Evolutionary conservation across 37 sponge, comb jelly and placozoan species (phyloP).

Genomic region (Tethya wilhelma): DNA sequence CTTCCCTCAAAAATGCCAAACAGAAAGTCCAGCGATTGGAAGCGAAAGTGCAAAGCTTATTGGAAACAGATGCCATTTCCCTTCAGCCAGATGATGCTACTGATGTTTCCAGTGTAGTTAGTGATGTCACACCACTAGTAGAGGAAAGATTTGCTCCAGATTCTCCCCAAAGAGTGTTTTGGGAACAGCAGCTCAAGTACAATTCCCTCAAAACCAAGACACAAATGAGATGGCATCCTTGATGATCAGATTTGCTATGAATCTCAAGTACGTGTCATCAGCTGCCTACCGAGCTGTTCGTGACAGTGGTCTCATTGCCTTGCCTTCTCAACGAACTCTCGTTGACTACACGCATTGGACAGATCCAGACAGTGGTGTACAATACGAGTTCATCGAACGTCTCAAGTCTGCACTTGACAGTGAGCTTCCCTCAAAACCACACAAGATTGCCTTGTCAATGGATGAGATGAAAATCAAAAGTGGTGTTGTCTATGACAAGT

Average conservation of each 20-base stretch:
- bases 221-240: conserved; percentile 23
- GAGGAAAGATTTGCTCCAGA: background rate
- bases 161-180: conserved; percentile 22
- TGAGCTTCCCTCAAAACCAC: background rate
- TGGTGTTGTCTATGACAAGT: background rate
- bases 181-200: conserved; percentile 26
- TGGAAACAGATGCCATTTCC: conserved; percentile 1
- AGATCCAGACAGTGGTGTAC: conserved; percentile 7
- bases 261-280: conserved; percentile 14
- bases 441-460: background rate
- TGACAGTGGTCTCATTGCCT: background rate
- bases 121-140: background rate
- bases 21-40: background rate
- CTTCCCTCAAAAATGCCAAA: background rate
- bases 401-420: background rate
- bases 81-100: background rate
- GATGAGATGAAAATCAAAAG: conserved; percentile 25
- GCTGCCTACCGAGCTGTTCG: conserved; percentile 1
- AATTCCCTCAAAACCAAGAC: conserved; percentile 11
- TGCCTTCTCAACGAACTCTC: conserved; percentile 19
- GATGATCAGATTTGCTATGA: background rate
- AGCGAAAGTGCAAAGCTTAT: background rate
- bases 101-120: background rate
- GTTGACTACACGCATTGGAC: conserved; percentile 19
- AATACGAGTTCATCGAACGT: conserved; percentile 1